Percentiles rank a stretch among this genome's conserved stretches.
Conservation (phyloP, 2,888 invertebrate genomes). For the Mechanitis mazaeus region DNA sequence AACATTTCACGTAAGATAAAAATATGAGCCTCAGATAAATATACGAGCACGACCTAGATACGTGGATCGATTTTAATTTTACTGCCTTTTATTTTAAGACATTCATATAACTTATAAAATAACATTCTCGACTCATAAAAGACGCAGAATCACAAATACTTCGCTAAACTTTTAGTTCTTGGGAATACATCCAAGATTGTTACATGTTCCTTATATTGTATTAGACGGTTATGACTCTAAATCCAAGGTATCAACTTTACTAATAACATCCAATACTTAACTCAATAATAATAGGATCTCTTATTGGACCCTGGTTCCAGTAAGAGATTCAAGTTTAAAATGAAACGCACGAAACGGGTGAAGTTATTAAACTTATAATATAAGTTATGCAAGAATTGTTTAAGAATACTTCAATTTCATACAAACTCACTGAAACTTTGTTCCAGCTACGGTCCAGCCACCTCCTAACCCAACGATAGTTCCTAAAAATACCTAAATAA, state of each 20-base stretch:
- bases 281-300: no score
- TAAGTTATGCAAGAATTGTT: constrained; percentile 19
- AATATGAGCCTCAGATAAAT: constrained; percentile 43
- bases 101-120: constrained; percentile 25
- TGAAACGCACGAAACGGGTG: constrained; percentile 39
- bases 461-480: constrained; percentile 77
- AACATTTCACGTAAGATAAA: constrained; percentile 27
- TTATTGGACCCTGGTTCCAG: no score
- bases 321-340: constrained; percentile 12
- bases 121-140: constrained; percentile 29
- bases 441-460: constrained; percentile 59
- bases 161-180: constrained; percentile 27
- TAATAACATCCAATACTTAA: no score
- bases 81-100: constrained; percentile 34
- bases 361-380: constrained; percentile 28
- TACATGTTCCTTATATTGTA: constrained; percentile 16
- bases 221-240: not conserved
- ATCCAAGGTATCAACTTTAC: no score
- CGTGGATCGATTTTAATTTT: constrained; percentile 46
- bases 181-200: constrained; percentile 32
- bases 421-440: constrained; percentile 19
- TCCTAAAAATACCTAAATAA: constrained; percentile 75
- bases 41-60: constrained; percentile 55
- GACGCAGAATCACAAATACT: constrained; percentile 24
- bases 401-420: constrained; percentile 12